Conservation (phyloP, 2,888 invertebrate genomes). For the Chrysolina oricalcia region DNA sequence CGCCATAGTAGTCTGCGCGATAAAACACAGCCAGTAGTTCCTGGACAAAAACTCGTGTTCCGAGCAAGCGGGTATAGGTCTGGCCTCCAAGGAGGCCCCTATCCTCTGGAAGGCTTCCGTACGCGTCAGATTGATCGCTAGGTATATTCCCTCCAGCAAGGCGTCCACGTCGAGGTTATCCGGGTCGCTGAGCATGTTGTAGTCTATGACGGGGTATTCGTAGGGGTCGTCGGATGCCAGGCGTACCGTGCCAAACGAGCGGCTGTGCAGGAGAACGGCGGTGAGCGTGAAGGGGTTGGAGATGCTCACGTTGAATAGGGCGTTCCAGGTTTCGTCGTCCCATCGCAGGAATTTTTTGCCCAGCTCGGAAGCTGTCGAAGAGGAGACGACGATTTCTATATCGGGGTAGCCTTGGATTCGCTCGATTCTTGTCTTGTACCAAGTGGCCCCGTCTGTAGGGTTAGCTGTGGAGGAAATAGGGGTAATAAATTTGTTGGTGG, state of each 20-base stretch:
- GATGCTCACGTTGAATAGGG: constrained; percentile 68
- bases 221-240: constrained; percentile 40
- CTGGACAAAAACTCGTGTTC: constrained; percentile 38
- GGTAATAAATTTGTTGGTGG: background rate
- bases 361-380: constrained; percentile 76
- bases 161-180: constrained; percentile 71
- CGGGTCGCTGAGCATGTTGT: constrained; percentile 78
- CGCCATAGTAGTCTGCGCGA: constrained; percentile 38
- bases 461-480: constrained; percentile 6
- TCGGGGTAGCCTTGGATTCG: constrained; percentile 30
- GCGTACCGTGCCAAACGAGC: constrained; percentile 77
- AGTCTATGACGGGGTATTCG: constrained; percentile 74
- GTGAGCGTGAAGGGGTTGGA: constrained; percentile 36
- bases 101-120: constrained; percentile 73
- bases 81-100: constrained; percentile 69
- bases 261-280: constrained; percentile 48
- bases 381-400: constrained; percentile 37
- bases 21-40: constrained; percentile 46
- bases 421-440: constrained; percentile 31
- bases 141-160: constrained; percentile 73
- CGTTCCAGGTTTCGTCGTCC: constrained; percentile 59
- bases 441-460: constrained; percentile 33
- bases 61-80: constrained; percentile 38
- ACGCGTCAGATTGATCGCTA: constrained; percentile 70
- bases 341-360: constrained; percentile 51